Percentiles rank a stretch among this genome's conserved stretches.
Evolutionary conservation across 2,113 vertebrate species (phyloP).

Genomic region (Aviceda subcristata): DNA sequence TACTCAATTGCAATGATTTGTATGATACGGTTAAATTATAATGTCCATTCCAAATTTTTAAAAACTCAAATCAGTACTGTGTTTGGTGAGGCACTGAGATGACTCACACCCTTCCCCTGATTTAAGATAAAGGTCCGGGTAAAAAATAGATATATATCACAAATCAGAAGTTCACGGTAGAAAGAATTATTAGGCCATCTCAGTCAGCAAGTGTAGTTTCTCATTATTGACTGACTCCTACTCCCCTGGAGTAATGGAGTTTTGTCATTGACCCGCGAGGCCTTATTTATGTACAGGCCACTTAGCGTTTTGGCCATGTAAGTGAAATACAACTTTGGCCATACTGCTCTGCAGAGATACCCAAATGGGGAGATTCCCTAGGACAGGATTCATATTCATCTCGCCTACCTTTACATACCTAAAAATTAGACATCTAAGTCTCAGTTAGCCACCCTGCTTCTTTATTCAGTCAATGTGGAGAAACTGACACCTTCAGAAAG

Average conservation of each 20-base stretch:
- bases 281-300: not conserved
- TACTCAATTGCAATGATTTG: not conserved
- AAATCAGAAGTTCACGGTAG: not conserved
- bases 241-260: not conserved
- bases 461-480: not conserved
- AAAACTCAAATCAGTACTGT: not conserved
- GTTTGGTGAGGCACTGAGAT: not conserved
- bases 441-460: not conserved
- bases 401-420: not conserved
- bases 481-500: not conserved
- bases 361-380: not conserved
- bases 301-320: not conserved
- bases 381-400: not conserved
- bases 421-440: not conserved
- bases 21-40: not conserved
- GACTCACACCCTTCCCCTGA: not conserved
- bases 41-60: not conserved
- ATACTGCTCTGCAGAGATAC: not conserved
- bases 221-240: constrained; percentile 17
- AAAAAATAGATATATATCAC: not conserved
- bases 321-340: not conserved
- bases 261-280: not conserved
- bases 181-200: constrained; percentile 14
- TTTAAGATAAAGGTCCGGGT: not conserved
- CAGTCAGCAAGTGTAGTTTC: not conserved